These are phyloP conservation scores for Chrysopilus asiliformis DNA, from an alignment of 2,888 invertebrate species.

Conservation along the genomic window DNA sequence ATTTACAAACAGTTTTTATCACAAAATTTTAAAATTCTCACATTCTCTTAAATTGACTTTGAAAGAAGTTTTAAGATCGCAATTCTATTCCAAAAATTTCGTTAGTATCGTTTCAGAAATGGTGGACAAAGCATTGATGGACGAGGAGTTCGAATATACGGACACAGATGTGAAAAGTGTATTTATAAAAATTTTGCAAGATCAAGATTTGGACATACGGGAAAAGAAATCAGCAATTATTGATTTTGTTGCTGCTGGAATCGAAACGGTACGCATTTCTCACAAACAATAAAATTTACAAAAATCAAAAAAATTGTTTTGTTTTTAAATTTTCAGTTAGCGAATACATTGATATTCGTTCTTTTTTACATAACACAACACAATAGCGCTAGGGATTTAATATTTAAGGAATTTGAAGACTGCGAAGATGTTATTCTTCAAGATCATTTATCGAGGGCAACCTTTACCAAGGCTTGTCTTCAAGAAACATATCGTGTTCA, in stretches of 20 bases:
- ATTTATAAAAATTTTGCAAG: slow-evolving; percentile 59
- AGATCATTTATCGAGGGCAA: slow-evolving; percentile 48
- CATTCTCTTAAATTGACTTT: background rate
- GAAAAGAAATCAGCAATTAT: slow-evolving; percentile 77
- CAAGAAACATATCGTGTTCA: slow-evolving; percentile 51
- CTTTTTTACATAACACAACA: slow-evolving; percentile 59
- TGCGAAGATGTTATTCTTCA: slow-evolving; percentile 42
- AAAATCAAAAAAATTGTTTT: slow-evolving; percentile 2
- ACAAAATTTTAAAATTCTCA: background rate
- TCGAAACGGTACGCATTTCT: slow-evolving; percentile 53
- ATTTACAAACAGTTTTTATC: background rate
- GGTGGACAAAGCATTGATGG: slow-evolving; percentile 53
- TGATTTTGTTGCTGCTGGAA: slow-evolving; percentile 77
- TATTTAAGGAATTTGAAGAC: slow-evolving; percentile 49
- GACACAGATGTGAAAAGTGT: slow-evolving; percentile 53
- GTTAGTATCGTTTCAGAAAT: slow-evolving; percentile 69
- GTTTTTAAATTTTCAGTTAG: slow-evolving; percentile 41
- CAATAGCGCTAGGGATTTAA: slow-evolving; percentile 48
- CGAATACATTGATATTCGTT: slow-evolving; percentile 67
- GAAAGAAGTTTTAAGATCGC: no score
- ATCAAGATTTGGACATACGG: slow-evolving; percentile 56
- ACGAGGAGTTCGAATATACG: slow-evolving; percentile 34
- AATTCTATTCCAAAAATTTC: no score
- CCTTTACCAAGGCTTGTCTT: slow-evolving; percentile 65
- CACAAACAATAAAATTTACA: no score